Conservation (phyloP, 1,140 invertebrate species). For the Cyphomyrmex costatus region DNA sequence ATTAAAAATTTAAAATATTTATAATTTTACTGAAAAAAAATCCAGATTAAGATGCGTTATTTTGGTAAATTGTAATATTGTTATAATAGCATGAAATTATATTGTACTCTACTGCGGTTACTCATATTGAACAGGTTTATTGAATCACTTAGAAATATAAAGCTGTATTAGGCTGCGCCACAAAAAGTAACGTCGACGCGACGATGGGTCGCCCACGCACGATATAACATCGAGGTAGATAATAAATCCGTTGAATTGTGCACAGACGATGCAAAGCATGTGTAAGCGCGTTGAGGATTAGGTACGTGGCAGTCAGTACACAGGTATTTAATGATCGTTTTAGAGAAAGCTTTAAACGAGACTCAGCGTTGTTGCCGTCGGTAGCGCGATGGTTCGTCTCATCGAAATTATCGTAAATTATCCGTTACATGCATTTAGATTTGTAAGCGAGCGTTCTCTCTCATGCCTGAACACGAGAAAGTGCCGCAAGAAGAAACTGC, state of each 20-base stretch:
- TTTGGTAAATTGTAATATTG: neutral
- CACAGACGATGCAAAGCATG: slow-evolving; percentile 34
- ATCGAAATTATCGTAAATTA: slow-evolving; percentile 68
- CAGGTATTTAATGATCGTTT: slow-evolving; percentile 40
- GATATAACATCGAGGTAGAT: slow-evolving; percentile 6
- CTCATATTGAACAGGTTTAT: neutral
- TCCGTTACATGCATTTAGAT: slow-evolving; percentile 55
- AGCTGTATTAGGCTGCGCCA: slow-evolving; percentile 24
- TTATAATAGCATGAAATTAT: neutral
- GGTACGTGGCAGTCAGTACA: neutral
- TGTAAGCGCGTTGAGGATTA: slow-evolving; percentile 53
- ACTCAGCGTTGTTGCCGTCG: slow-evolving; percentile 26
- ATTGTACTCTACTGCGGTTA: neutral
- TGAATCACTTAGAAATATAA: slow-evolving; percentile 41
- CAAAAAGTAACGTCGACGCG: slow-evolving; percentile 33
- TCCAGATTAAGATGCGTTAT: neutral
- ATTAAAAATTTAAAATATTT: neutral
- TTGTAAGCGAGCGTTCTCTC: slow-evolving; percentile 30
- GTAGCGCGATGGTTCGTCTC: slow-evolving; percentile 48
- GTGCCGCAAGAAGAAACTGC: neutral
- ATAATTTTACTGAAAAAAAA: neutral
- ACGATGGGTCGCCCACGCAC: slow-evolving; percentile 37
- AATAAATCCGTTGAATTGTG: slow-evolving; percentile 68
- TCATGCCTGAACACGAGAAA: slow-evolving; percentile 15
- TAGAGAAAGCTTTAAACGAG: slow-evolving; percentile 67